Evolutionary conservation across 2,113 vertebrate genomes (phyloP).

Genomic region (Sylvia atricapilla): DNA sequence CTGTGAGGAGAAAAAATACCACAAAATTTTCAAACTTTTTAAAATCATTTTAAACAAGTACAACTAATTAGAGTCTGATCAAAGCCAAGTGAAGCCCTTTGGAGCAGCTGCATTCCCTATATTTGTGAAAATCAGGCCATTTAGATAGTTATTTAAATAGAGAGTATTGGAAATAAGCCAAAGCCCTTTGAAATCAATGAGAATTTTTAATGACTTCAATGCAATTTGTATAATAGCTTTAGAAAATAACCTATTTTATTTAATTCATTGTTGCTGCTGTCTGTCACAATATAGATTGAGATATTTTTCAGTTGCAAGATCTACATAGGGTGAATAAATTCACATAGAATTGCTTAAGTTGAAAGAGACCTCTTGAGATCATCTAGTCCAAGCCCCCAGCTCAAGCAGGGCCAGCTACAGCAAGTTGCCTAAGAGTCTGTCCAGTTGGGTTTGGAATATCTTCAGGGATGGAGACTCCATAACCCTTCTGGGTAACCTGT

Average conservation of each 20-base stretch:
- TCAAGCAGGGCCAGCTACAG: not conserved
- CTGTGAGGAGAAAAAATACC: not conserved
- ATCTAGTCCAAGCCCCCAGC: not conserved
- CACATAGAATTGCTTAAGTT: not conserved
- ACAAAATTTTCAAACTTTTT: not conserved
- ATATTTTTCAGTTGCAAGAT: not conserved
- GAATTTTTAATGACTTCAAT: slow-evolving; percentile 41
- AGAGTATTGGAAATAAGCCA: not conserved
- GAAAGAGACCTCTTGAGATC: not conserved
- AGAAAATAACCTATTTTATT: slow-evolving; percentile 12
- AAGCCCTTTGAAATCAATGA: slow-evolving; percentile 29
- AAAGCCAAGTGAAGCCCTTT: slow-evolving; percentile 39
- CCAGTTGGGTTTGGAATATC: not conserved
- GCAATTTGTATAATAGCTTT: not conserved
- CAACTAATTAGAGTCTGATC: slow-evolving; percentile 47
- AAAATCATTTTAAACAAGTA: slow-evolving; percentile 32
- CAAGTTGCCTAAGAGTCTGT: fast-evolving
- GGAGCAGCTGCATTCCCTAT: slow-evolving; percentile 23
- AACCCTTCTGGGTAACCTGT: not conserved
- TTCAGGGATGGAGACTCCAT: not conserved
- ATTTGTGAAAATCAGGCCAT: slow-evolving; percentile 33
- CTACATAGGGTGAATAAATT: not conserved
- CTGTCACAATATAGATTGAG: not conserved
- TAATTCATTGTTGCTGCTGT: not conserved
- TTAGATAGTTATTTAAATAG: slow-evolving; percentile 43